A percentile compares a stretch with the other conserved stretches of the same genome.
phyloP scores from a whole-genome alignment of 2,113 vertebrate genomes.

The Cyphotilapia sp. region DNA sequence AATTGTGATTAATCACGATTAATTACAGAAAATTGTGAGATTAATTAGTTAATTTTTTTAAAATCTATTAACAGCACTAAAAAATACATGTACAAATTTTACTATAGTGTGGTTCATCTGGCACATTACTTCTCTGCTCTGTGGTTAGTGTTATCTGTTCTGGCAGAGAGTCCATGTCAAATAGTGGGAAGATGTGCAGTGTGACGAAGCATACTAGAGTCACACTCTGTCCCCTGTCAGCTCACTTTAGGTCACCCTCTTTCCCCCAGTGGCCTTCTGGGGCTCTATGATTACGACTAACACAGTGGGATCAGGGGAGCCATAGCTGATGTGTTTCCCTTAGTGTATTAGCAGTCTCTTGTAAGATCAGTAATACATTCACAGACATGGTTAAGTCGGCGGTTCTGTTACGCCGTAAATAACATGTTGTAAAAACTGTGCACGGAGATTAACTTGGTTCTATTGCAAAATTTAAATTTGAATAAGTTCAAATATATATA shows the following conservation, averaged over 20 bases:
- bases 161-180: constrained; percentile 28
- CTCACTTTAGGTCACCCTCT: not conserved
- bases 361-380: not conserved
- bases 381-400: not conserved
- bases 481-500: not conserved
- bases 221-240: constrained; percentile 19
- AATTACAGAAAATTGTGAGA: not conserved
- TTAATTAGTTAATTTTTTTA: rapidly evolving
- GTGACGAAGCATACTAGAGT: constrained; percentile 1
- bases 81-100: not conserved
- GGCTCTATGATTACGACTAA: not conserved
- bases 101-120: not conserved
- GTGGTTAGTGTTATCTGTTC: constrained; percentile 12
- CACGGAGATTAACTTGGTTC: not conserved
- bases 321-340: not conserved
- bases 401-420: not conserved
- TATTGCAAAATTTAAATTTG: not conserved
- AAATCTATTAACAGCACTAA: not conserved
- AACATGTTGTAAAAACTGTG: not conserved
- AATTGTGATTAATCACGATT: not conserved
- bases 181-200: not conserved
- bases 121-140: not conserved
- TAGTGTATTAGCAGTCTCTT: not conserved
- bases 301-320: not conserved
- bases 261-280: not conserved